Base-by-base conservation (phyloP, 2,797 vertebrate genomes). In the Poecile montanus region DNA sequence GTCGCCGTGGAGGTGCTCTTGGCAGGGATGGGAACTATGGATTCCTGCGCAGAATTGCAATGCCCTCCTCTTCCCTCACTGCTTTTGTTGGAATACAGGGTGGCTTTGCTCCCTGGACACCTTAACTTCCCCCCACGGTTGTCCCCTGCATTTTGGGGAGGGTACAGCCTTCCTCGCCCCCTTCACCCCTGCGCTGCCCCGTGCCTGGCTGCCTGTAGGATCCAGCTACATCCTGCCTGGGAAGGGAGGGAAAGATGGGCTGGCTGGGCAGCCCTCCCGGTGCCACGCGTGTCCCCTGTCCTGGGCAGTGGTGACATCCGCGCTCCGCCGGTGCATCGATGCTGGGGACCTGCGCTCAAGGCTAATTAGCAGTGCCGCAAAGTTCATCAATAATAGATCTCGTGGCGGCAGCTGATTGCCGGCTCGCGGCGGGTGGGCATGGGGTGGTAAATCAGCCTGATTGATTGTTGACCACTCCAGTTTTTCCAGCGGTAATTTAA, bases 321-420 rank as follows among this genome's bases (percentile, higher is more conserved):
- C 34, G 34, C 34, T 34, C 34, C 34, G 34, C 34, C 34, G 34
- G 34, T 8, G 36, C 91, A 60, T 84, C 22, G 18, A 71, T 20
- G 94, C 96, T 63, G 94, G 96, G 48, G 56, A 65, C 1, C 4
- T 5, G 85, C 60, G 51, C 98, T 97, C 66, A 72, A 91, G 97
- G 98, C 98, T 98, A 98, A 99, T 98, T 98, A 98, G 98, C 96
- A 53, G 96, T 85, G 98, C 97, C 12, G 16, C 97, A 97, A 98
- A 98, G 98, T 97, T 98, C 98, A 98, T 99, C 98, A 98, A 98
- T 98, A 98, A 98, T 94, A 93, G 98, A 98, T 98, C 98, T 97
- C 89, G 97, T 83, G 95, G 98, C 86, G 92, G 98, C 83, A 93
- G 98, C 97, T 98, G 98, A 98, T 98, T 97, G 98, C 98, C 48